Percentiles rank a stretch among this genome's conserved stretches.
These are phyloP conservation scores for Cyclargus thomasi DNA, from an alignment of 1,140 invertebrate genomes.

Conservation along the genomic window DNA sequence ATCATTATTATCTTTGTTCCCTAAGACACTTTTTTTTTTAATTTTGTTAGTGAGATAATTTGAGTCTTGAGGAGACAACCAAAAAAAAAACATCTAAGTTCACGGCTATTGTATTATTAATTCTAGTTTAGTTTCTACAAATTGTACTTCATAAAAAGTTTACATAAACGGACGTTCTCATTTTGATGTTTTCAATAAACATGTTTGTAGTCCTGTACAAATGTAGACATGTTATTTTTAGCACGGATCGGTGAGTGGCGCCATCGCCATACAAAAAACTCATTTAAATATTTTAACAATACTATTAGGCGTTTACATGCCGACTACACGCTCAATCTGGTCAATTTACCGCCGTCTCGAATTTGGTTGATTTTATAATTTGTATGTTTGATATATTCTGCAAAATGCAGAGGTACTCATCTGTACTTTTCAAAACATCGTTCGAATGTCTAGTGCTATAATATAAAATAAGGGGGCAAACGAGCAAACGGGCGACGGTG, in stretches of 20 bases:
- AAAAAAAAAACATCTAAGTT: too few relatives aligned
- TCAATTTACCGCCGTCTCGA: background rate
- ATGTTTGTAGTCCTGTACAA: background rate
- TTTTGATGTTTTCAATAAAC: background rate
- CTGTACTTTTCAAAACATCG: background rate
- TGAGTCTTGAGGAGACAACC: too few relatives aligned
- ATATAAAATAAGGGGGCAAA: too few relatives aligned
- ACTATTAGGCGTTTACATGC: background rate
- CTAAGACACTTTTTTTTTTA: too few relatives aligned
- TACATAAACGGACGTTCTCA: background rate
- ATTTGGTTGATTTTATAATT: background rate
- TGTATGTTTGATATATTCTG: background rate
- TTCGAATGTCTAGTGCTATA: too few relatives aligned
- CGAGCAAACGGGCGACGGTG: too few relatives aligned
- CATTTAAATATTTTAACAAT: conserved; percentile 4
- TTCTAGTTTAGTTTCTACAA: too few relatives aligned
- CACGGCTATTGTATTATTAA: too few relatives aligned
- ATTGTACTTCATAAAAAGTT: background rate
- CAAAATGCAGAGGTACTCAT: background rate
- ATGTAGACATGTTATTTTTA: conserved; percentile 1
- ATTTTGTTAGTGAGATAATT: too few relatives aligned
- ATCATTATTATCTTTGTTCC: too few relatives aligned
- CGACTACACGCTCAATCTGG: background rate
- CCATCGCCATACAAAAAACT: background rate
- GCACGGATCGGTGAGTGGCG: background rate